Percentiles rank a stretch among this genome's conserved stretches.
These are phyloP conservation scores for Octodon degus DNA, from an alignment of 2,113 vertebrate species.

Conservation along the genomic window DNA sequence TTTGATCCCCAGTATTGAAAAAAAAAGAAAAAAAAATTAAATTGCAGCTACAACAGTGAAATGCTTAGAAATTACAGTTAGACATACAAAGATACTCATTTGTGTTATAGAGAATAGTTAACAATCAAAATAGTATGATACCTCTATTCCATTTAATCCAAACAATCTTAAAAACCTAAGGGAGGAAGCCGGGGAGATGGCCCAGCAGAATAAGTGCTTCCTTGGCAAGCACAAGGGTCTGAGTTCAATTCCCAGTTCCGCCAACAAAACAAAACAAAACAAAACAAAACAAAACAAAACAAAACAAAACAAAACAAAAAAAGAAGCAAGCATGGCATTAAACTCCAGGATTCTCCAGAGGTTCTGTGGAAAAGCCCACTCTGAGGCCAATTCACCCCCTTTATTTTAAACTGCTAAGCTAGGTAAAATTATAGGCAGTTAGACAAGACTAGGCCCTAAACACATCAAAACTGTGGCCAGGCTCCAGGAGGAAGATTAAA, in stretches of 20 bases:
- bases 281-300: no score
- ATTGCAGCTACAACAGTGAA: neutral
- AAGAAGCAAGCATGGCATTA: constrained; percentile 6
- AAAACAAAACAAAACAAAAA: neutral
- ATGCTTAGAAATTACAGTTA: neutral
- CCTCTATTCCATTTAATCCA: constrained; percentile 1
- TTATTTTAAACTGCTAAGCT: neutral
- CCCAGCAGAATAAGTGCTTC: no score
- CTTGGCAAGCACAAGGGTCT: no score
- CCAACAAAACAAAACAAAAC: no score
- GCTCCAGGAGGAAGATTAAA: neutral
- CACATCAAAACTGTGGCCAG: neutral
- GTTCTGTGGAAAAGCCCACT: neutral
- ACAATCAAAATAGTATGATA: neutral
- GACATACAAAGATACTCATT: neutral
- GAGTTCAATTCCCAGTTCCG: no score
- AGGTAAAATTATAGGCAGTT: neutral
- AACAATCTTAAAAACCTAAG: neutral
- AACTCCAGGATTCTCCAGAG: neutral
- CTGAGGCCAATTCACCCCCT: neutral
- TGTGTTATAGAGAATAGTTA: neutral
- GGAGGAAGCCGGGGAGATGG: no score
- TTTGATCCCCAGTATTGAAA: no score
- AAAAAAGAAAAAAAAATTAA: neutral
- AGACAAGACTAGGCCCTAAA: neutral